Percentiles rank a stretch among this genome's conserved stretches.
phyloP scores from a whole-genome alignment of 2,797 vertebrate genomes.

The Denticeps clupeoides region DNA sequence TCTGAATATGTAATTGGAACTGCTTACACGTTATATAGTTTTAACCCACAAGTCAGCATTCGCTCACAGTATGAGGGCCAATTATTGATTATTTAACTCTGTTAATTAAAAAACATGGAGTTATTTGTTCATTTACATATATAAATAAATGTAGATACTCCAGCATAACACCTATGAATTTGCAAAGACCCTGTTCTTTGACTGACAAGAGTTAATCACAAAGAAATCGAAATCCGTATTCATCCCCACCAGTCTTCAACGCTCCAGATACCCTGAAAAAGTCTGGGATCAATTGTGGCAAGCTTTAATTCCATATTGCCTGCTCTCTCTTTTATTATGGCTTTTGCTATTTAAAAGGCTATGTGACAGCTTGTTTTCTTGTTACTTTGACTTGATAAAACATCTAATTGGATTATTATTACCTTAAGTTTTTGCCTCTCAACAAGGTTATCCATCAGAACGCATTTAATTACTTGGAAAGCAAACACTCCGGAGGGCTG shows the following conservation, averaged over 20 bases:
- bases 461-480: constrained; percentile 49
- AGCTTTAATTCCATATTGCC: neutral
- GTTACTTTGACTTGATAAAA: constrained; percentile 33
- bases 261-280: neutral
- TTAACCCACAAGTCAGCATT: no score
- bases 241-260: neutral
- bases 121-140: no score
- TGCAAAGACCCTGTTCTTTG: neutral
- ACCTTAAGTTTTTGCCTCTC: constrained; percentile 28
- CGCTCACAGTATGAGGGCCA: no score
- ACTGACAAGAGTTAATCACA: neutral
- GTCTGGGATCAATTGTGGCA: neutral
- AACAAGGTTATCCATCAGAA: constrained; percentile 44
- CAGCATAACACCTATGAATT: no score
- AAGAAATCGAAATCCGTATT: neutral
- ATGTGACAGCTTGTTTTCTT: constrained; percentile 5
- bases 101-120: no score
- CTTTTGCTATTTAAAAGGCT: no score
- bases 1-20: no score
- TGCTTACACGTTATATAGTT: no score
- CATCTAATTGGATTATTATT: constrained; percentile 36
- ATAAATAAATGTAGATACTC: no score
- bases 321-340: neutral
- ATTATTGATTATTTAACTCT: no score
- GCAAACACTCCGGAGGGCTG: constrained; percentile 33